Evolutionary conservation across 2,797 vertebrate genomes (phyloP).

Genomic region (Scolopax bukidnonensis): DNA sequence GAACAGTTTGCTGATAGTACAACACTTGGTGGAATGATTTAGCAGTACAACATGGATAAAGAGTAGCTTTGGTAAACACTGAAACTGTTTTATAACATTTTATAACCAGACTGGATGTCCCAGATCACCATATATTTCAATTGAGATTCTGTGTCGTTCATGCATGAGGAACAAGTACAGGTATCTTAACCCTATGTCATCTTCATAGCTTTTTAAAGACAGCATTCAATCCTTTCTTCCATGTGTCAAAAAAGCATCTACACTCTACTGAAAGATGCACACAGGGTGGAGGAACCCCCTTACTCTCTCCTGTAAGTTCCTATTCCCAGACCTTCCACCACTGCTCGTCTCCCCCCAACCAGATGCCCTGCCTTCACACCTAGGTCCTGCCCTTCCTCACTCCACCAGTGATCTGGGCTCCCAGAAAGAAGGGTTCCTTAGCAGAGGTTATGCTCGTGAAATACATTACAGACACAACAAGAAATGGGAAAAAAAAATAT

Average conservation of each 20-base stretch:
- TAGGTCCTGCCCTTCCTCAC: not conserved
- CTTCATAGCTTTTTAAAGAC: not conserved
- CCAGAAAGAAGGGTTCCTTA: not conserved
- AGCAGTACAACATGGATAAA: not conserved
- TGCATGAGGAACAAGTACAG: not conserved
- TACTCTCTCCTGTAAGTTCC: not conserved
- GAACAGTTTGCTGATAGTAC: not conserved
- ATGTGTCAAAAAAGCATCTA: not conserved
- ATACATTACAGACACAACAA: not conserved
- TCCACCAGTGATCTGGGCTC: rapidly evolving
- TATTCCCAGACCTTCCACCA: not conserved
- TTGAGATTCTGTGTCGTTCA: not conserved
- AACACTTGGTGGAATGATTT: not conserved
- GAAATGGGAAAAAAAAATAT: not conserved
- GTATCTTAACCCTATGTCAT: not conserved
- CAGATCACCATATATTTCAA: not conserved
- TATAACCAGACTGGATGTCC: not conserved
- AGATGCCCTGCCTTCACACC: not conserved
- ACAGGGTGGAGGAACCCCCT: not conserved
- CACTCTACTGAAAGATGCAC: not conserved
- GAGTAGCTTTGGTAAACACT: not conserved
- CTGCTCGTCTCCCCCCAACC: not conserved
- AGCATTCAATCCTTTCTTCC: not conserved
- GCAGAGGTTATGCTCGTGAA: not conserved
- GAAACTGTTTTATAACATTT: not conserved